Percentiles rank a stretch among this genome's conserved stretches.
These are phyloP conservation scores for Corythoichthys haematopterus DNA, from an alignment of 2,113 vertebrate genomes.

Conservation along the genomic window DNA sequence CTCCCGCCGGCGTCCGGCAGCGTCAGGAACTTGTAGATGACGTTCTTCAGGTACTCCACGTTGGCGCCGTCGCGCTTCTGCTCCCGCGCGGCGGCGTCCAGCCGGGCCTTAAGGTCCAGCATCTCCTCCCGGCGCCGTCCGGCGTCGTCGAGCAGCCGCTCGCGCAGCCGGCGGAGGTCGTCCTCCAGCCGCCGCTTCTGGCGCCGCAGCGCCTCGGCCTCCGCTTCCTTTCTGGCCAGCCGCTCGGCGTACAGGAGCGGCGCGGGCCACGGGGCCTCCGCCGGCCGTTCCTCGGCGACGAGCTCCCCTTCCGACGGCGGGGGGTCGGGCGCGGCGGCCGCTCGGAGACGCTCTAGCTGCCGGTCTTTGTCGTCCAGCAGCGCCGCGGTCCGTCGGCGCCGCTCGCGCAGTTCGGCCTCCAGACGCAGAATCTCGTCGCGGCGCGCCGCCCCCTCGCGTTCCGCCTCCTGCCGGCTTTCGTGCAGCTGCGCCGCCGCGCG, in stretches of 20 bases:
- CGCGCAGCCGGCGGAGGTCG: conserved; percentile 78
- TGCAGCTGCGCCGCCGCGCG: conserved; percentile 71
- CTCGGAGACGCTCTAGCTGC: conserved; percentile 81
- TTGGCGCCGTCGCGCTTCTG: conserved; percentile 87
- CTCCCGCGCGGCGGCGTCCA: conserved; percentile 79
- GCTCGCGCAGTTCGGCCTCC: conserved; percentile 90
- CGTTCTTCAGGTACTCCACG: conserved; percentile 95
- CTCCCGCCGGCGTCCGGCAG: conserved; percentile 80
- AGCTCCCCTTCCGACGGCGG: not conserved
- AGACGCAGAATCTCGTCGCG: conserved; percentile 76
- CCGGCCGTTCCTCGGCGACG: conserved; percentile 13
- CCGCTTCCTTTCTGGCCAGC: conserved; percentile 86
- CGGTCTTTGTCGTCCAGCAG: conserved; percentile 87
- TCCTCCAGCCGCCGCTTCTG: conserved; percentile 79
- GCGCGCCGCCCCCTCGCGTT: conserved; percentile 71
- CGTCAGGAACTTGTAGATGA: conserved; percentile 85
- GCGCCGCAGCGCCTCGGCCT: conserved; percentile 73
- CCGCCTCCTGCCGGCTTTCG: conserved; percentile 78
- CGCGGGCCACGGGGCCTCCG: conserved; percentile 72
- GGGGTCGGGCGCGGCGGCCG: conserved; percentile 11
- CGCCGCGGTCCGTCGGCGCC: conserved; percentile 83
- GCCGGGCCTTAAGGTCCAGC: conserved; percentile 49
- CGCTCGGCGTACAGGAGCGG: conserved; percentile 89
- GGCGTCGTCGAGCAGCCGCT: conserved; percentile 65
- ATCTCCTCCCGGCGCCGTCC: conserved; percentile 78